Evolutionary conservation across 2,888 invertebrate species (phyloP).

Genomic region (Serrognathus titanus): DNA sequence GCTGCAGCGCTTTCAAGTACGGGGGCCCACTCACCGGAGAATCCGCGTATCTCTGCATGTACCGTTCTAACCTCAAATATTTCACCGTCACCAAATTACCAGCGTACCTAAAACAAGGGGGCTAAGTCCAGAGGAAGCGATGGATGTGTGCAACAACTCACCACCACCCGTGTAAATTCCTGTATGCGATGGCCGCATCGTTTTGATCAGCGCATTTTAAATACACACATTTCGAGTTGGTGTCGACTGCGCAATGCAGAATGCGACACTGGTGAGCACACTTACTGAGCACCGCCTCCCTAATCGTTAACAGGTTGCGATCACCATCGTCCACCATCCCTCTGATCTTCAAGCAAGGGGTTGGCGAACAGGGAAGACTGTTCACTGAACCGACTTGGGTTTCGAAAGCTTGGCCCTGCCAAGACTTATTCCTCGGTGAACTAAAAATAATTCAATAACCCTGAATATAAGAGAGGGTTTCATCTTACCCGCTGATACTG

Average conservation of each 20-base stretch:
- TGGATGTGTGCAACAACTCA: slow-evolving; percentile 59
- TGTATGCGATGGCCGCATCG: slow-evolving; percentile 86
- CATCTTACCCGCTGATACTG: slow-evolving; percentile 39
- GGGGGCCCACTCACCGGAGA: slow-evolving; percentile 50
- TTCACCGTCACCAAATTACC: slow-evolving; percentile 90
- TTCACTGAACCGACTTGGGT: slow-evolving; percentile 77
- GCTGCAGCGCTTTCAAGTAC: slow-evolving; percentile 38
- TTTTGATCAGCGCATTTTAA: slow-evolving; percentile 79
- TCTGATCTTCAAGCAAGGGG: slow-evolving; percentile 89
- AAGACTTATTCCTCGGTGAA: slow-evolving; percentile 60
- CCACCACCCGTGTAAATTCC: slow-evolving; percentile 94
- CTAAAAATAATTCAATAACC: slow-evolving; percentile 28
- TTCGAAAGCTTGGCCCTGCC: slow-evolving; percentile 96
- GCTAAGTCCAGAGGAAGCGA: slow-evolving; percentile 5
- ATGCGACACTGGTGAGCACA: slow-evolving; percentile 78
- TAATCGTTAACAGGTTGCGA: slow-evolving; percentile 56
- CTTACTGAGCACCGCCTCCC: slow-evolving; percentile 89
- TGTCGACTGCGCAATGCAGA: slow-evolving; percentile 84
- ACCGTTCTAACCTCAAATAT: slow-evolving; percentile 81
- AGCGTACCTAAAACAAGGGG: slow-evolving; percentile 41
- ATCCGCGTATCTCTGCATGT: slow-evolving; percentile 71
- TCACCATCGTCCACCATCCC: slow-evolving; percentile 80
- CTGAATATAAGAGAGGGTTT: slow-evolving; percentile 18
- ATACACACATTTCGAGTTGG: slow-evolving; percentile 84
- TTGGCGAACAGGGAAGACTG: slow-evolving; percentile 76